Evolutionary conservation across 2,888 invertebrate genomes (phyloP), one percentile per base, ranked within the genome.

Genomic region (Stenodera caucasica): DNA sequence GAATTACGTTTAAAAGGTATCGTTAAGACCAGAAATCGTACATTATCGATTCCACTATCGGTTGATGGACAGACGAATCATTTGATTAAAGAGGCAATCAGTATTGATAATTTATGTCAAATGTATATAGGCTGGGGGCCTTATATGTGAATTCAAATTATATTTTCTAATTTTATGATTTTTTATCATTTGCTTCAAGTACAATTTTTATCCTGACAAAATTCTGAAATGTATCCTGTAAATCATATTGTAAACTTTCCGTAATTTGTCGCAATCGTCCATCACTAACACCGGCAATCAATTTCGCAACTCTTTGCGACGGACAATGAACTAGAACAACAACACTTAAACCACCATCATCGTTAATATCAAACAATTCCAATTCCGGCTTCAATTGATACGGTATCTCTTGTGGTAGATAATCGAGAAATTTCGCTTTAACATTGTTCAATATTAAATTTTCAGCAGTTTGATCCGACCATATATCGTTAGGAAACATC

Each of bases 101-200:
- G 88, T 78, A 82, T 92, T 55, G 88, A 91, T 72, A 95, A 96
- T 80, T 84, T 99, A 12, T 92, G 94, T 70, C 91, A 92, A 80
- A 99, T 99, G 99, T 99, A 94, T 76, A 86, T 93, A 55, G 98
- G 98, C 8, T 99, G 99, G 99, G 93, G 94, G 37, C 88, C 97
- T 2, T 96, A 89, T 77, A 79, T 94, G 71, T 95, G 81, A 84
- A 21, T 37, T 7, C 12, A 53, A 35, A 45, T 55, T 45, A 8
- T 40, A 40, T 12, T 0, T 8, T 8, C 15, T 21, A 11, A 11
- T 18, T 9, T 6, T 15, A 15, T 1, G n/a, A 33, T 40, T 21
- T 3, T 1, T 18, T 11, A 18, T 37, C 37, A 15, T 37, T 15
- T 8, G 18, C 18, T 18, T 40, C 9, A 8, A 40, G 18, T 21